Evolutionary conservation across 1,140 invertebrate genomes (phyloP), one percentile per base, ranked within the genome.

Genomic region (Chionoecetes opilio): DNA sequence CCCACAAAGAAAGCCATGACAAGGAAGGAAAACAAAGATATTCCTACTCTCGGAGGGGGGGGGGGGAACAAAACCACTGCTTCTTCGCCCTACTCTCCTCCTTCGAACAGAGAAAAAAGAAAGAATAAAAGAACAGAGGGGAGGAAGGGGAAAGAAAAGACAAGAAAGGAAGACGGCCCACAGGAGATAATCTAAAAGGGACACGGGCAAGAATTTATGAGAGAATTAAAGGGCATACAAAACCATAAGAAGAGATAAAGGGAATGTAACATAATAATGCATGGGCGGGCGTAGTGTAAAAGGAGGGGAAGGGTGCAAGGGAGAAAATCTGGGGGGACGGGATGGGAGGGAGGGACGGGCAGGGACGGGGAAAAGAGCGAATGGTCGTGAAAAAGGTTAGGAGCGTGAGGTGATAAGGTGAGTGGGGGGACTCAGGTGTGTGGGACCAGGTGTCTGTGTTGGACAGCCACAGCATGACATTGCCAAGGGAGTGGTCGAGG

Each of bases 361-460:
- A 75, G 63, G 63, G 11, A 26, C 5, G 63, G 63, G 63, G n/a
- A 26, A 26, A 5, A 26, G n/a, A 26, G 21, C 11, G 11, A n/a
- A 26, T 75, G 63, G 63, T n/a, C n/a, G 63, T 75, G 63, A 75
- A 75, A 75, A n/a, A n/a, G n/a, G 63, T 17, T 1, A 75, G 63
- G 63, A 75, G 63, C 63, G 63, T 75, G 63, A 75, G 63, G 63
- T 75, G 63, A 75, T 75, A 75, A 75, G 63, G 63, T 75, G 21
- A 75, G n/a, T n/a, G n/a, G n/a, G 63, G 21, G 1, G 63, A 75
- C 63, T 75, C 63, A 75, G 63, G 63, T 75, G 63, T 75, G 63
- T 75, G 63, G 63, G 63, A 75, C 63, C 63, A 75, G 63, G 63
- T 75, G 63, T 75, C n/a, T n/a, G n/a, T n/a, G n/a, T n/a, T n/a